Percentiles rank a stretch among this genome's conserved stretches.
Conservation (phyloP, 2,888 invertebrate species). For the Acholoe squamosa region DNA sequence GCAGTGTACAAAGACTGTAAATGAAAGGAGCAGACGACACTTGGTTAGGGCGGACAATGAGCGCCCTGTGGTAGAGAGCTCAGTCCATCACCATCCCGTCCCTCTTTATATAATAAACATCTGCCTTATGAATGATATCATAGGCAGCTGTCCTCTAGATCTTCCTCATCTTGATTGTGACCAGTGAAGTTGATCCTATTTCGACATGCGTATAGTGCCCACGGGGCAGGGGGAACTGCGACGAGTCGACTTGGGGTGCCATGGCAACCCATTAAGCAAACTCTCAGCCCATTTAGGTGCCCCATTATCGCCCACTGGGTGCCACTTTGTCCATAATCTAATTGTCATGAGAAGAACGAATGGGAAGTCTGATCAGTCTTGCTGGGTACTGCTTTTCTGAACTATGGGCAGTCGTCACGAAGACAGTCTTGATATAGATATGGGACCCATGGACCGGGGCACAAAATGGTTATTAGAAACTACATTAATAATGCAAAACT, state of each 20-base stretch:
- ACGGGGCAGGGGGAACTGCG: not conserved
- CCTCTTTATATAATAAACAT: no score
- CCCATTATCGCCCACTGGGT: conserved; percentile 27
- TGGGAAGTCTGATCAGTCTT: conserved; percentile 20
- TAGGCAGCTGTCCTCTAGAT: not conserved
- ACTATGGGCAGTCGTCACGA: not conserved
- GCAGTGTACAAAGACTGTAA: not conserved
- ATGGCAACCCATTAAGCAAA: conserved; percentile 8
- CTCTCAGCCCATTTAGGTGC: conserved; percentile 13
- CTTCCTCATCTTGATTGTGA: not conserved
- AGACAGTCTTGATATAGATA: no score
- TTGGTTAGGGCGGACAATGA: not conserved
- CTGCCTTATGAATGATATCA: not conserved
- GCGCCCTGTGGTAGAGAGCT: not conserved
- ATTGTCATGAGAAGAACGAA: conserved; percentile 13
- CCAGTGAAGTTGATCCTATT: not conserved
- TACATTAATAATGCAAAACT: no score
- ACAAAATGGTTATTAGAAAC: no score
- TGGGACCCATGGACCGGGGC: no score
- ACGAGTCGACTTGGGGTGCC: not conserved
- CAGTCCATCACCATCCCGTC: no score
- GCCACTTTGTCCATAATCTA: conserved; percentile 7
- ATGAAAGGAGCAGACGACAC: not conserved
- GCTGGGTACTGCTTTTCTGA: not conserved
- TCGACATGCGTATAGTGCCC: not conserved